Conservation (phyloP, 2,888 invertebrate species). For the Heliconius ethilla region DNA sequence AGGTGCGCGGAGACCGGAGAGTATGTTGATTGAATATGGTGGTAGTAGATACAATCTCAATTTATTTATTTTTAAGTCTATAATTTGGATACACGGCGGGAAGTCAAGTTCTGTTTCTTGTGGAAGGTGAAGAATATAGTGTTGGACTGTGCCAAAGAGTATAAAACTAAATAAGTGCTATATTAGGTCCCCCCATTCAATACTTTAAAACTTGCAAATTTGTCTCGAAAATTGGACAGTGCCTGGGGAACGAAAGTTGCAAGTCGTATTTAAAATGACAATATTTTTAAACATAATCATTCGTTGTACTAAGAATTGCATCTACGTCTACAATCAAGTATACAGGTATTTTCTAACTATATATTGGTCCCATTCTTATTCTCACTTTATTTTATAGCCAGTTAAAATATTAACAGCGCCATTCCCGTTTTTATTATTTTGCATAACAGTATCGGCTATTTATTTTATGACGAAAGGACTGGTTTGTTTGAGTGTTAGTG, state of each 20-base stretch:
- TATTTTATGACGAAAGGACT: slow-evolving; percentile 10
- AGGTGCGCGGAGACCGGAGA: too few relatives aligned
- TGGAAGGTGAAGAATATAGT: too few relatives aligned
- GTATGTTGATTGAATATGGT: not conserved
- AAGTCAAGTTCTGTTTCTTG: too few relatives aligned
- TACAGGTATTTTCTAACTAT: not conserved
- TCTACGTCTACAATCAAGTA: not conserved
- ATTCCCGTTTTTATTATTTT: slow-evolving; percentile 11
- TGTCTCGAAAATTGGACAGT: too few relatives aligned
- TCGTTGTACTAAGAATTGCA: not conserved
- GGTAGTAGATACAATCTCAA: not conserved
- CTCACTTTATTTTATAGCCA: not conserved
- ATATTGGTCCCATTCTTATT: not conserved
- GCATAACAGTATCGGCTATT: not conserved
- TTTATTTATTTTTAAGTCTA: not conserved
- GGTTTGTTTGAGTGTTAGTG: slow-evolving; percentile 1
- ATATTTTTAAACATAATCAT: not conserved
- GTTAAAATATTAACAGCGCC: slow-evolving; percentile 3
- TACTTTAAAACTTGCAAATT: too few relatives aligned
- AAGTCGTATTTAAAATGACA: not conserved
- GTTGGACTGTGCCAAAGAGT: too few relatives aligned
- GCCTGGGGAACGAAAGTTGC: too few relatives aligned
- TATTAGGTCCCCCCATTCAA: too few relatives aligned
- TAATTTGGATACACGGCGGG: not conserved
- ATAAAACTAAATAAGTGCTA: too few relatives aligned